Percentiles rank a stretch among this genome's conserved stretches.
Conservation (phyloP, 2,888 invertebrate genomes). For the Gandaritis pyraliata region DNA sequence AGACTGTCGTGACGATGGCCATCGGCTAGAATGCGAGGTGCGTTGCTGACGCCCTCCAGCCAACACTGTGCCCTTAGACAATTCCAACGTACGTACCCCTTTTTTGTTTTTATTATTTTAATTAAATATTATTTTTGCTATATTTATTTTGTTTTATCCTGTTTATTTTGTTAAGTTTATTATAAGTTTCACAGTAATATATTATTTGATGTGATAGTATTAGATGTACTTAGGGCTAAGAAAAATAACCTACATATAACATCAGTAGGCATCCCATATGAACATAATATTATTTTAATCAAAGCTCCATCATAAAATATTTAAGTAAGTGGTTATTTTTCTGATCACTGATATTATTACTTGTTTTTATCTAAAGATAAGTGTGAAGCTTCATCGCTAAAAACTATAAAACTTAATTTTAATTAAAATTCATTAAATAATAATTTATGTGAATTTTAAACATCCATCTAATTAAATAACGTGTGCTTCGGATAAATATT, state of each 20-base stretch:
- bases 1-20: slow-evolving; percentile 82
- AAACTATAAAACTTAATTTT: background rate
- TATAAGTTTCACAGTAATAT: slow-evolving; percentile 35
- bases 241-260: too few relatives aligned
- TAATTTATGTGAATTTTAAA: slow-evolving; percentile 33
- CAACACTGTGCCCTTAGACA: slow-evolving; percentile 80
- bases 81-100: slow-evolving; percentile 80
- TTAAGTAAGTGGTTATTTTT: background rate
- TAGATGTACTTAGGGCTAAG: too few relatives aligned
- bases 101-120: slow-evolving; percentile 65
- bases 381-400: background rate
- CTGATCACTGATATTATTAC: background rate
- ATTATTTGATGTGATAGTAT: background rate
- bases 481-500: slow-evolving; percentile 34
- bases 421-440: slow-evolving; percentile 18
- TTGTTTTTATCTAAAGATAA: background rate
- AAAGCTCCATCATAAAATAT: background rate
- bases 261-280: too few relatives aligned
- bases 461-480: slow-evolving; percentile 16
- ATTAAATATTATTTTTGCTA: slow-evolving; percentile 47
- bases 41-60: slow-evolving; percentile 83
- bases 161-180: slow-evolving; percentile 41
- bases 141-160: slow-evolving; percentile 42
- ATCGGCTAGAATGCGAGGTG: slow-evolving; percentile 84
- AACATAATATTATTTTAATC: too few relatives aligned